These are phyloP conservation scores for Columba livia DNA, from an alignment of 2,113 vertebrate species.

Conservation along the genomic window DNA sequence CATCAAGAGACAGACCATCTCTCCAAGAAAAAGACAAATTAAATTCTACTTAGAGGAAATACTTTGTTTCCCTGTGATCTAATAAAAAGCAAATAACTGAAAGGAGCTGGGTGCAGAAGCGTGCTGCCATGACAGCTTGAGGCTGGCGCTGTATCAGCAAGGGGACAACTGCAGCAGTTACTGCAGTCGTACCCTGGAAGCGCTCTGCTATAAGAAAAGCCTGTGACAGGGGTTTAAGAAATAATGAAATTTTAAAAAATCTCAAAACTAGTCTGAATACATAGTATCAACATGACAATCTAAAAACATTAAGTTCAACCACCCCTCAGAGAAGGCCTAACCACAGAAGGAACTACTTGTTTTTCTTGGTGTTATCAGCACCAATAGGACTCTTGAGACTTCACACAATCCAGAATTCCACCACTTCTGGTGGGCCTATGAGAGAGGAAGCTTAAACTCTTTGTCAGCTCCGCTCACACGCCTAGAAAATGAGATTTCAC, in stretches of 20 bases:
- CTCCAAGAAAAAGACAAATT: background rate
- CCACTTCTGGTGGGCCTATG: fast-evolving
- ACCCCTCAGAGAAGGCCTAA: background rate
- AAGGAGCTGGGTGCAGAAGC: background rate
- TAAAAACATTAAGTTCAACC: background rate
- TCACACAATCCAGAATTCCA: background rate
- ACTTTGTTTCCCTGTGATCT: background rate
- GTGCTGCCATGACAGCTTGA: background rate
- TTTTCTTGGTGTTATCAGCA: background rate
- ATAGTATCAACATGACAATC: background rate
- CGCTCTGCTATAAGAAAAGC: background rate
- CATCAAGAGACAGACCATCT: background rate
- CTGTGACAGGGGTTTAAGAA: background rate
- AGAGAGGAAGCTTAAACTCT: background rate
- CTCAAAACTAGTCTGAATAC: background rate
- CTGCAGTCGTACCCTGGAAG: background rate
- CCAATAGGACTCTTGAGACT: background rate
- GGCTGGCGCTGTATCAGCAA: background rate
- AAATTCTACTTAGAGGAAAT: background rate
- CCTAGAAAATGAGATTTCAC: background rate
- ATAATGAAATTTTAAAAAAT: background rate
- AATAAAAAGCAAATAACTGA: background rate
- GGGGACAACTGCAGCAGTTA: background rate
- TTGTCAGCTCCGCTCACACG: background rate
- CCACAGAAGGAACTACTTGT: background rate